Base-by-base conservation (phyloP, 1,140 invertebrate genomes). In the Drosophila mayri region DNA sequence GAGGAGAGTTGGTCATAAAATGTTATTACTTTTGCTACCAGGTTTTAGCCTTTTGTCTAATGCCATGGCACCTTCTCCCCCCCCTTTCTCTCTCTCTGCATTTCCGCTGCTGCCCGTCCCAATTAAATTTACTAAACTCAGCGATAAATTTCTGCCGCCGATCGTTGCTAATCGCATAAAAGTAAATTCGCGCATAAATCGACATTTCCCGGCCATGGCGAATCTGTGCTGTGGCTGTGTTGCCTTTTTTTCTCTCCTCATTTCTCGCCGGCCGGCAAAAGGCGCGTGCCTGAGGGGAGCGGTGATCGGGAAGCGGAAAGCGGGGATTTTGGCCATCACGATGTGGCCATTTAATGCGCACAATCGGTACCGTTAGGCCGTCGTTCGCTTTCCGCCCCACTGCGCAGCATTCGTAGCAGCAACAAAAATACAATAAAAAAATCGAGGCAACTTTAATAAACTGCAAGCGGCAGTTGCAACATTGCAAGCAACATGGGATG, bases 151-250 rank as follows among this genome's bases (percentile, higher is more conserved):
- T 78, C 63, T 79, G 74, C 82, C 74, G 75, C 74, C 66, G 84
- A 79, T 88, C 74, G 73, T 84, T 84, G 86, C 85, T 88, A 90
- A 90, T 88, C 85, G 85, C 85, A 90, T 90, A 90, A 90, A 90
- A 90, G 81, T 90, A 90, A 90, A 90, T 90, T 90, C 84, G 86
- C 81, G 85, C 85, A 85, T 90, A 90, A 90, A 90, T 90, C 86
- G 81, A 62, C 76, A 66, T 79, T 86, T 74, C 70, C 38, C 20
- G 37, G n/a, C 37, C 70, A 16, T 32, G 16, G 52, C 38, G 65
- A 71, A 70, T 71, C 52, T 50, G n/a, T 54, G 66, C 58, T 32
- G 41, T 18, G 32, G 6, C 22, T 14, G n/a, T 38, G 14, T 16
- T 16, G 6, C 43, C 32, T 11, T 32, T n/a, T 22, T 18, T 8